Percentiles rank a stretch among this genome's conserved stretches.
Evolutionary conservation across 1,140 invertebrate genomes (phyloP).

Genomic region (Copidosoma floridanum): DNA sequence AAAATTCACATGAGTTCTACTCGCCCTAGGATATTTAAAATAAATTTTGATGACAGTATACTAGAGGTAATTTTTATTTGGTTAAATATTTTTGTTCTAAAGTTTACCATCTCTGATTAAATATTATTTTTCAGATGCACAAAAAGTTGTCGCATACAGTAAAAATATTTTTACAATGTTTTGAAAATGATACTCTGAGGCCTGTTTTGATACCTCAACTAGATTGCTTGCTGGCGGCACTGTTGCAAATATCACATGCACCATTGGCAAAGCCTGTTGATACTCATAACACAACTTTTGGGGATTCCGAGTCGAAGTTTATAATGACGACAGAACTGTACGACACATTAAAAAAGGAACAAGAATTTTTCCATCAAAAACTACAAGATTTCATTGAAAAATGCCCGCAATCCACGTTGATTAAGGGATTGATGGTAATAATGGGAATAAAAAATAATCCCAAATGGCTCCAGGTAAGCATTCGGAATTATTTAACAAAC

Average conservation of each 20-base stretch:
- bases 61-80: slow-evolving; percentile 8
- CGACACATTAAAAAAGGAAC: slow-evolving; percentile 55
- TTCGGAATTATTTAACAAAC: slow-evolving; percentile 61
- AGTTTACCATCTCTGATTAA: slow-evolving; percentile 20
- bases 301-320: slow-evolving; percentile 28
- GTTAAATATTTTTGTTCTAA: slow-evolving; percentile 1
- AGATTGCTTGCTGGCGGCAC: slow-evolving; percentile 60
- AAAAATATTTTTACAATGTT: slow-evolving; percentile 45
- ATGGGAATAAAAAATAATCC: slow-evolving; percentile 62
- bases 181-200: slow-evolving; percentile 46
- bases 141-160: slow-evolving; percentile 42
- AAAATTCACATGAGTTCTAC: neutral
- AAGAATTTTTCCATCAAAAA: slow-evolving; percentile 55
- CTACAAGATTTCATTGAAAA: slow-evolving; percentile 59
- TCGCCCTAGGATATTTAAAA: neutral
- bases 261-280: slow-evolving; percentile 61
- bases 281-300: neutral
- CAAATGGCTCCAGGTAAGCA: slow-evolving; percentile 63
- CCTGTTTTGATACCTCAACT: slow-evolving; percentile 49
- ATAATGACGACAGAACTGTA: slow-evolving; percentile 54
- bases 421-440: slow-evolving; percentile 70
- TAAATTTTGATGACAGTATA: neutral
- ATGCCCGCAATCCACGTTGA: slow-evolving; percentile 62
- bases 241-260: slow-evolving; percentile 70
- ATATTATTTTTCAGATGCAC: slow-evolving; percentile 48